These are phyloP conservation scores for Oreortyx pictus DNA, from an alignment of 2,797 vertebrate genomes.

Conservation along the genomic window DNA sequence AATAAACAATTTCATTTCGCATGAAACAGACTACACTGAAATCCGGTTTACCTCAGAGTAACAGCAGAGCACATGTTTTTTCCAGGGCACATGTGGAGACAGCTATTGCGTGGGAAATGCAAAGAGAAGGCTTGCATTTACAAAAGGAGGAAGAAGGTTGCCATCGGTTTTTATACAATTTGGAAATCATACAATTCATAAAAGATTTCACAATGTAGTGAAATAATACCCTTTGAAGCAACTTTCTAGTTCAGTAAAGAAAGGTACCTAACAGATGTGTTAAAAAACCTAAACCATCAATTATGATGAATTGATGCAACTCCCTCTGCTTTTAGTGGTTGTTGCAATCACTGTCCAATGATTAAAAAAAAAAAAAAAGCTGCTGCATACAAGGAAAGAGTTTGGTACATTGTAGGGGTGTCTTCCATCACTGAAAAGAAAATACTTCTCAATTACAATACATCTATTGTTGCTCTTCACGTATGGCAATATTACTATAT, in stretches of 20 bases:
- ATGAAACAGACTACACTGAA: slow-evolving; percentile 43
- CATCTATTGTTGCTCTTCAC: background rate
- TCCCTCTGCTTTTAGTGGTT: background rate
- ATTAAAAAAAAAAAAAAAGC: background rate
- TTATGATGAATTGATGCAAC: background rate
- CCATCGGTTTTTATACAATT: background rate
- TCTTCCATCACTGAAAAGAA: background rate
- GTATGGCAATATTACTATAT: background rate
- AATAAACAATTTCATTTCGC: slow-evolving; percentile 65
- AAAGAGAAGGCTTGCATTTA: background rate
- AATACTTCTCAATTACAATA: background rate
- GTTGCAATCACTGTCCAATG: background rate
- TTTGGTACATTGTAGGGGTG: background rate
- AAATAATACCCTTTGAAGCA: background rate
- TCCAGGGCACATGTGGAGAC: background rate
- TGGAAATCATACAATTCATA: background rate
- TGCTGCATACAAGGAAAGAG: background rate
- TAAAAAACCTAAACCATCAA: background rate
- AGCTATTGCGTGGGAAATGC: background rate
- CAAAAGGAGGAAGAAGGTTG: rapidly evolving
- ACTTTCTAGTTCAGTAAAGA: background rate
- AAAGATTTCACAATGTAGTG: no score
- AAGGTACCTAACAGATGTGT: background rate
- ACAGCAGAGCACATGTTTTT: background rate
- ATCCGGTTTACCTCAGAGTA: slow-evolving; percentile 54